These are phyloP conservation scores for Drosophila niveifrons DNA, from an alignment of 2,888 invertebrate genomes.

Conservation along the genomic window DNA sequence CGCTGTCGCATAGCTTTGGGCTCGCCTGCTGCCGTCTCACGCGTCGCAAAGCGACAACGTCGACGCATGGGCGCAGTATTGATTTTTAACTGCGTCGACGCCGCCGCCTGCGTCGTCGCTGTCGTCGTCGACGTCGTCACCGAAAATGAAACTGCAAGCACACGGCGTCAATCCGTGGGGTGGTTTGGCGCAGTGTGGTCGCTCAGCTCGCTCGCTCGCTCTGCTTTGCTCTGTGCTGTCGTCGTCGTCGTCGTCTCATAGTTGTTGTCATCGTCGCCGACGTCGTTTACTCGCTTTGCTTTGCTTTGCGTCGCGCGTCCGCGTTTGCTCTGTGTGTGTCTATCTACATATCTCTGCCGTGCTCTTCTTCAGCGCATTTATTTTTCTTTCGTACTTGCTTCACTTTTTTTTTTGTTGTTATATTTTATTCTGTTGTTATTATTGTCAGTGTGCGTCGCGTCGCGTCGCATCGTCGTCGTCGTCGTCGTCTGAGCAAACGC, in stretches of 20 bases:
- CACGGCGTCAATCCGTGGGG: slow-evolving; percentile 81
- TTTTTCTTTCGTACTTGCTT: slow-evolving; percentile 23
- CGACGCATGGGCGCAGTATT: slow-evolving; percentile 83
- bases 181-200: slow-evolving; percentile 78
- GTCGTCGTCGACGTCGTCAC: slow-evolving; percentile 28
- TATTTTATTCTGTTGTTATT: slow-evolving; percentile 21
- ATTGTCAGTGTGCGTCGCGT: slow-evolving; percentile 35
- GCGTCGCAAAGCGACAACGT: slow-evolving; percentile 50
- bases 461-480: slow-evolving; percentile 30
- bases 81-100: slow-evolving; percentile 82
- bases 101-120: slow-evolving; percentile 58
- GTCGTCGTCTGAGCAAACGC: slow-evolving; percentile 72
- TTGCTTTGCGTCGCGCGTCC: slow-evolving; percentile 9
- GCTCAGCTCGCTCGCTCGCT: slow-evolving; percentile 14
- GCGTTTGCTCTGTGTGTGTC: slow-evolving; percentile 30
- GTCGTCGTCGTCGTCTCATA: slow-evolving; percentile 14
- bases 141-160: slow-evolving; percentile 59
- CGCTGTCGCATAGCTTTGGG: neutral
- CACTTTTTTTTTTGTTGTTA: slow-evolving; percentile 7
- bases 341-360: slow-evolving; percentile 17
- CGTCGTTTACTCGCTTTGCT: slow-evolving; percentile 5
- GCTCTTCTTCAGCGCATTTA: slow-evolving; percentile 20
- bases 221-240: slow-evolving; percentile 5
- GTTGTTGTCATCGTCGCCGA: slow-evolving; percentile 19
- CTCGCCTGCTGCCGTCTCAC: slow-evolving; percentile 26